Conservation (phyloP, 2,113 vertebrate genomes). For the Rhegmatorhina hoffmannsi region DNA sequence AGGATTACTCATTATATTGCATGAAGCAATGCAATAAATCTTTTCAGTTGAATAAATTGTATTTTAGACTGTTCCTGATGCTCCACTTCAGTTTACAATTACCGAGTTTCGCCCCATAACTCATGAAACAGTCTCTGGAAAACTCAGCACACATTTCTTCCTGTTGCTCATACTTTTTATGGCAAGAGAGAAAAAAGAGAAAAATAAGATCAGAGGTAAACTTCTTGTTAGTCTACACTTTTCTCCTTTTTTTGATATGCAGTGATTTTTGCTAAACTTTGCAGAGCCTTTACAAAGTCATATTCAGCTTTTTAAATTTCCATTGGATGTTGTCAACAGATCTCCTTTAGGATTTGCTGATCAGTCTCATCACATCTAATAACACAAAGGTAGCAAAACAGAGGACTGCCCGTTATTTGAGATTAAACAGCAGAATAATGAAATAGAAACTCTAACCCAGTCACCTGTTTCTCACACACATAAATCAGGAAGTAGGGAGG, state of each 20-base stretch:
- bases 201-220: background rate
- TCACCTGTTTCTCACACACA: background rate
- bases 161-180: background rate
- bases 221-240: background rate
- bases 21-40: background rate
- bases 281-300: background rate
- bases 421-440: constrained; percentile 2
- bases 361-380: background rate
- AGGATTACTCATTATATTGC: background rate
- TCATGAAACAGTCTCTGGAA: background rate
- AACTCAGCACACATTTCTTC: background rate
- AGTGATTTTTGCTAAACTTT: background rate
- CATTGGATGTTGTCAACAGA: background rate
- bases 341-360: background rate
- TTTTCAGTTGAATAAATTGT: background rate
- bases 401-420: background rate
- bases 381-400: background rate
- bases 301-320: background rate
- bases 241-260: background rate
- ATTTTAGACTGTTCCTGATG: background rate
- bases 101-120: background rate
- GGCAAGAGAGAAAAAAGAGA: background rate
- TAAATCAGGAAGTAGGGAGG: background rate
- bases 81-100: background rate
- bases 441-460: background rate